Percentiles rank a stretch among this genome's conserved stretches.
phyloP scores from a whole-genome alignment of 37 sponge, comb jelly and placozoan genomes.

The Cladorhizidae sp. region DNA sequence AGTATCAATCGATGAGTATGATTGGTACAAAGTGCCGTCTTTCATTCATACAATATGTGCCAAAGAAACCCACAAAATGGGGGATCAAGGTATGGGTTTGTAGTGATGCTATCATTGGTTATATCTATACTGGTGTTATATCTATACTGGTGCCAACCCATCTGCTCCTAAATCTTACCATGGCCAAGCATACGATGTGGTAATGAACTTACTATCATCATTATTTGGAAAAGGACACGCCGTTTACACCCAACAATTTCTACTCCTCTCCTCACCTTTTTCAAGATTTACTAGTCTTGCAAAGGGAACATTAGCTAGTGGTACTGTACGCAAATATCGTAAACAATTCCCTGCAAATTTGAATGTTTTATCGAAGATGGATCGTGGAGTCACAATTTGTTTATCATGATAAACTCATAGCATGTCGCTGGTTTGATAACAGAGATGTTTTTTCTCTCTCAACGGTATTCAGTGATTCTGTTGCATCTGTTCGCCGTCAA shows the following conservation, averaged over 20 bases:
- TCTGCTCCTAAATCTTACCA: not conserved
- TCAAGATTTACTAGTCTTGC: not conserved
- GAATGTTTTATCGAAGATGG: too few species aligned
- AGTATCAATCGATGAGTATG: constrained; percentile 54
- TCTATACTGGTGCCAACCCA: not conserved
- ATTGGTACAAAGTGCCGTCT: constrained; percentile 29
- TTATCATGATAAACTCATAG: not conserved
- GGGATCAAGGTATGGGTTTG: constrained; percentile 41
- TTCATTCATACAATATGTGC: constrained; percentile 9
- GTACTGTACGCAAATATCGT: constrained; percentile 23
- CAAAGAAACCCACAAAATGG: too few species aligned
- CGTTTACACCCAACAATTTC: not conserved
- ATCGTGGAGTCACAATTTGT: too few species aligned
- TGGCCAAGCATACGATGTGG: constrained; percentile 12
- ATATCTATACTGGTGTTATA: too few species aligned
- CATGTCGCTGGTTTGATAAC: constrained; percentile 18
- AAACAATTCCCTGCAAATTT: constrained; percentile 40
- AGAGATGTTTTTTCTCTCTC: constrained; percentile 35
- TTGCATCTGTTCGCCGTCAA: not conserved
- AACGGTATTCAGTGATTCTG: not conserved
- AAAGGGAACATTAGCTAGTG: constrained; percentile 1
- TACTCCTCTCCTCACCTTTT: not conserved
- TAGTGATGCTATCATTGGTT: not conserved
- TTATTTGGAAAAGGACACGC: not conserved
- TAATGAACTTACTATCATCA: constrained; percentile 1